A percentile compares a stretch with the other conserved stretches of the same genome.
Conservation (phyloP, 2,888 invertebrate species). For the Anodontia alba region DNA sequence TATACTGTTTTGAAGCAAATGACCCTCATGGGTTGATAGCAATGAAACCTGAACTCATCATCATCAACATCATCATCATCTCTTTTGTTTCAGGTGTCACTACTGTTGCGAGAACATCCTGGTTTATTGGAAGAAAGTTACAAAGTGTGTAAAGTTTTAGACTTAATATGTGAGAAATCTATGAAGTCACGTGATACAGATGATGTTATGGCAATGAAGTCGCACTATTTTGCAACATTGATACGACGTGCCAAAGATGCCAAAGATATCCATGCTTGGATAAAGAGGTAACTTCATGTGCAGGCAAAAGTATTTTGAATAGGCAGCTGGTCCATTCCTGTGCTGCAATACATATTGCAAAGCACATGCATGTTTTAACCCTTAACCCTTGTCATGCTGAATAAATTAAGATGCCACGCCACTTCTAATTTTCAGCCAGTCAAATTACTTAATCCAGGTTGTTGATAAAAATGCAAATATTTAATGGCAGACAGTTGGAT, state of each 20-base stretch:
- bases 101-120: slow-evolving; percentile 35
- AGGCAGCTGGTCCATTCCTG: too few relatives aligned
- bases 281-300: slow-evolving; percentile 77
- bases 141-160: slow-evolving; percentile 91
- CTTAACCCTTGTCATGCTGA: too few relatives aligned
- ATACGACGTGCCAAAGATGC: slow-evolving; percentile 70
- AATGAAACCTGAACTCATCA: too few relatives aligned
- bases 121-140: slow-evolving; percentile 87
- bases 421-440: too few relatives aligned
- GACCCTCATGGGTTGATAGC: too few relatives aligned
- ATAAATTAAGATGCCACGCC: too few relatives aligned
- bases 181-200: slow-evolving; percentile 91
- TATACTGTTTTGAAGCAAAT: too few relatives aligned
- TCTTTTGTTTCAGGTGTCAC: slow-evolving; percentile 35
- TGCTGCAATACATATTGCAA: background rate
- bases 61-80: too few relatives aligned
- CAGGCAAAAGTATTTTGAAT: too few relatives aligned
- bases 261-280: slow-evolving; percentile 70
- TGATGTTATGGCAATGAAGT: slow-evolving; percentile 83
- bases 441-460: too few relatives aligned
- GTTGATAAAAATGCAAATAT: too few relatives aligned
- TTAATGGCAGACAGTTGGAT: background rate
- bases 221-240: slow-evolving; percentile 80
- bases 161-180: slow-evolving; percentile 95
- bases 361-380: background rate